Evolutionary conservation across 2,797 vertebrate species (phyloP).

Genomic region (Enteromius fasciolatus): DNA sequence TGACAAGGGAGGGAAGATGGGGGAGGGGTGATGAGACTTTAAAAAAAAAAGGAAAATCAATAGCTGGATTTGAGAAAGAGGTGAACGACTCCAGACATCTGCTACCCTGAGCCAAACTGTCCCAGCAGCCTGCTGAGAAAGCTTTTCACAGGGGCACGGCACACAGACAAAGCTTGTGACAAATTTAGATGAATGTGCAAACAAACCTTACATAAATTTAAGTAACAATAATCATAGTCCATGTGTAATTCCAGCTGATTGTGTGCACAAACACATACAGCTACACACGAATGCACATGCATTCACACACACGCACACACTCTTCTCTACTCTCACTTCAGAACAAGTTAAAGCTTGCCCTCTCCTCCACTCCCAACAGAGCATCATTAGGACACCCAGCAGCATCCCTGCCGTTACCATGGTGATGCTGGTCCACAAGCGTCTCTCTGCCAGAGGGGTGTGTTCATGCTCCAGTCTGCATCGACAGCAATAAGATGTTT

Average conservation of each 20-base stretch:
- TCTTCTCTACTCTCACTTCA: slow-evolving; percentile 27
- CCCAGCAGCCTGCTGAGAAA: slow-evolving; percentile 48
- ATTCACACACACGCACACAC: background rate
- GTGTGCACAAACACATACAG: background rate
- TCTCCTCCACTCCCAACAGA: slow-evolving; percentile 46
- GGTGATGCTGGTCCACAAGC: slow-evolving; percentile 24
- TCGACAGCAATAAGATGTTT: slow-evolving; percentile 36
- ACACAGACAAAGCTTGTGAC: slow-evolving; percentile 6
- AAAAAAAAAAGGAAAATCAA: slow-evolving; percentile 40
- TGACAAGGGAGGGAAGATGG: slow-evolving; percentile 5
- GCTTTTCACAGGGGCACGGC: slow-evolving; percentile 20
- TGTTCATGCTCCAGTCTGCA: slow-evolving; percentile 24
- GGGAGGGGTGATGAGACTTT: slow-evolving; percentile 3
- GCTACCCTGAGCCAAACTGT: slow-evolving; percentile 43
- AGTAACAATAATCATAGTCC: background rate
- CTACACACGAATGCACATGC: background rate
- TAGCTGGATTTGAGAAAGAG: slow-evolving; percentile 38
- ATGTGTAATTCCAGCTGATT: background rate
- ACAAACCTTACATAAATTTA: background rate
- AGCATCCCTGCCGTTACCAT: slow-evolving; percentile 58
- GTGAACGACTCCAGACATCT: slow-evolving; percentile 54
- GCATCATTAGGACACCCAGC: slow-evolving; percentile 55
- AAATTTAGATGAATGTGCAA: background rate
- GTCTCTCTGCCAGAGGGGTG: slow-evolving; percentile 31
- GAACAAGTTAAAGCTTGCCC: slow-evolving; percentile 49